Evolutionary conservation across 2,113 vertebrate genomes (phyloP), one percentile per base, ranked within the genome.

Genomic region (Microcebus jonahi): DNA sequence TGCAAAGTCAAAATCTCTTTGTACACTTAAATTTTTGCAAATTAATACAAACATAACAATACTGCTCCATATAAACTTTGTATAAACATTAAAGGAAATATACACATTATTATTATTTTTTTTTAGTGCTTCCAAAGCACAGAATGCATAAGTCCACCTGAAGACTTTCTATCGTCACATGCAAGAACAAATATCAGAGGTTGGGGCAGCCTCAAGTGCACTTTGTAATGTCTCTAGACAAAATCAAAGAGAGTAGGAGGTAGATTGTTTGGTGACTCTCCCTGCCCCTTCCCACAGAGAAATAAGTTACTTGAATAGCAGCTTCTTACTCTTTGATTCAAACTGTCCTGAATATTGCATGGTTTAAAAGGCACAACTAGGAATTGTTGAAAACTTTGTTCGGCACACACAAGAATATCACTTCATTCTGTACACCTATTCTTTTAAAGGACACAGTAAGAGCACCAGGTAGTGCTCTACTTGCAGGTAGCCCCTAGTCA

Each of bases 21-120:
- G 99, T 99, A 99, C 98, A 99, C 98, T 99, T 99, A 99, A 99
- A 99, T 99, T 99, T 99, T 98, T 98, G 98, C 98, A 98, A 98
- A 99, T 99, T 98, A 98, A 98, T 98, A 99, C 99, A 99, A 99
- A 99, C 98, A 99, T 99, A 99, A 99, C 99, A 99, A 99, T 99
- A 99, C 98, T 98, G 99, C 99, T 99, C 99, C 99, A 99, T 99
- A 99, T 99, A 99, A 99, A 99, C 98, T 99, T 98, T 98, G 98
- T 99, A 99, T 99, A 98, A 99, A 99, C 99, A 99, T 99, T 99
- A 99, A 98, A 99, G 99, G 98, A 99, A 99, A 98, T 99, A 99
- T 99, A 99, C 99, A 99, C 98, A 98, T 97, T 98, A 98, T 99
- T 98, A 48, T 48, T 48, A 45, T 97, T 95, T 98, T 98, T 98